These are phyloP conservation scores for Lagodon rhomboides DNA, from an alignment of 2,797 vertebrate species.

Conservation along the genomic window DNA sequence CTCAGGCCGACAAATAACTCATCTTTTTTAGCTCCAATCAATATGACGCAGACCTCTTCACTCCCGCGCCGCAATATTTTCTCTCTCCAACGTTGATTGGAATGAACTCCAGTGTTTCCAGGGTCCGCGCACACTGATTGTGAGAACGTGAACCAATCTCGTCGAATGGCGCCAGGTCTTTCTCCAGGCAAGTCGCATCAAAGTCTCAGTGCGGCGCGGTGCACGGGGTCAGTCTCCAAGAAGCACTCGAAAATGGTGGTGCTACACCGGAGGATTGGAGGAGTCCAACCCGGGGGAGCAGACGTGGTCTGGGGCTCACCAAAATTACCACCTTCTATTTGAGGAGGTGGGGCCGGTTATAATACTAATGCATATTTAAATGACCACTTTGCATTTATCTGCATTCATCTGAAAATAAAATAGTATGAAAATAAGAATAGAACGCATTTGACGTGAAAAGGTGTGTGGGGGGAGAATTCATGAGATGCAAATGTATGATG, in stretches of 20 bases:
- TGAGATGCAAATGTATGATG: constrained; percentile 84
- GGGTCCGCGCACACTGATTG: constrained; percentile 73
- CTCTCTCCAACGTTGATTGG: constrained; percentile 80
- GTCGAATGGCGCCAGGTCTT: constrained; percentile 43
- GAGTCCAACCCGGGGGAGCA: constrained; percentile 51
- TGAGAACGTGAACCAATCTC: constrained; percentile 63
- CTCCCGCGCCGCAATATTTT: constrained; percentile 46
- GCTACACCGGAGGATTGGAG: constrained; percentile 7
- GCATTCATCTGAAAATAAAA: constrained; percentile 83
- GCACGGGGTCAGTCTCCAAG: constrained; percentile 52
- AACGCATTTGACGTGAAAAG: constrained; percentile 59
- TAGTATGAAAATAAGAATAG: constrained; percentile 64
- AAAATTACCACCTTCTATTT: constrained; percentile 73
- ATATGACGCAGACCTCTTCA: constrained; percentile 73
- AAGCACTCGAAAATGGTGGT: constrained; percentile 53
- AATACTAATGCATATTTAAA: constrained; percentile 87
- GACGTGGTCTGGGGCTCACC: constrained; percentile 57
- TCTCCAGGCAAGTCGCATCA: constrained; percentile 63
- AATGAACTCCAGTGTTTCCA: constrained; percentile 74
- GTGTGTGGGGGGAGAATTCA: constrained; percentile 75
- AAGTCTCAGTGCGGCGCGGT: constrained; percentile 25
- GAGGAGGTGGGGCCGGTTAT: constrained; percentile 37
- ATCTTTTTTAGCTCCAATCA: constrained; percentile 80
- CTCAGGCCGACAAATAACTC: constrained; percentile 80
- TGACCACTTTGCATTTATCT: constrained; percentile 84